A percentile compares a stretch with the other conserved stretches of the same genome.
These are phyloP conservation scores for Cephus cinctus DNA, from an alignment of 1,140 invertebrate species.

Conservation along the genomic window DNA sequence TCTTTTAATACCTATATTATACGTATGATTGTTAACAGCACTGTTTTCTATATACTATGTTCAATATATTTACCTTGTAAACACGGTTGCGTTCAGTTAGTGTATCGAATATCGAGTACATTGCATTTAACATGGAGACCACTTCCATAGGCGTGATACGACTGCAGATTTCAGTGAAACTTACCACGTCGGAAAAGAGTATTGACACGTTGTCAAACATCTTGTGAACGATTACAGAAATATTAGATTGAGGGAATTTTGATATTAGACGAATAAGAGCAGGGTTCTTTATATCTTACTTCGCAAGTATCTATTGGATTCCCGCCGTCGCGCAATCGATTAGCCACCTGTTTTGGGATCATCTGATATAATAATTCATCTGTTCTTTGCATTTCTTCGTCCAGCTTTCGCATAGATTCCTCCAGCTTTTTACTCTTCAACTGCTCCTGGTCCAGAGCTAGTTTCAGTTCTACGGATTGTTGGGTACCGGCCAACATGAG, in stretches of 20 bases:
- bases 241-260: neutral
- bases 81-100: constrained; percentile 89
- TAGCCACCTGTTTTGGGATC: constrained; percentile 97
- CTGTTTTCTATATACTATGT: neutral
- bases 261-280: neutral
- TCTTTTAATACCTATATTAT: constrained; percentile 20
- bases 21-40: neutral
- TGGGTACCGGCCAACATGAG: constrained; percentile 95
- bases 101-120: constrained; percentile 92
- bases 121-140: constrained; percentile 94
- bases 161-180: constrained; percentile 95
- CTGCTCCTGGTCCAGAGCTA: constrained; percentile 94
- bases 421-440: constrained; percentile 95
- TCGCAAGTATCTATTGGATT: constrained; percentile 94
- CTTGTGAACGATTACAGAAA: constrained; percentile 57
- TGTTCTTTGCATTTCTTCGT: constrained; percentile 93
- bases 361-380: constrained; percentile 96
- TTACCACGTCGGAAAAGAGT: constrained; percentile 95
- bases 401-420: constrained; percentile 93
- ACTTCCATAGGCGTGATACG: constrained; percentile 94
- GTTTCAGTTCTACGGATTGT: constrained; percentile 93
- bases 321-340: constrained; percentile 86
- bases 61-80: constrained; percentile 77
- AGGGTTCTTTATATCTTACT: constrained; percentile 61
- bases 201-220: constrained; percentile 95